Percentiles rank a stretch among this genome's conserved stretches.
Evolutionary conservation across 1,140 invertebrate species (phyloP).

Genomic region (Apis laboriosa): DNA sequence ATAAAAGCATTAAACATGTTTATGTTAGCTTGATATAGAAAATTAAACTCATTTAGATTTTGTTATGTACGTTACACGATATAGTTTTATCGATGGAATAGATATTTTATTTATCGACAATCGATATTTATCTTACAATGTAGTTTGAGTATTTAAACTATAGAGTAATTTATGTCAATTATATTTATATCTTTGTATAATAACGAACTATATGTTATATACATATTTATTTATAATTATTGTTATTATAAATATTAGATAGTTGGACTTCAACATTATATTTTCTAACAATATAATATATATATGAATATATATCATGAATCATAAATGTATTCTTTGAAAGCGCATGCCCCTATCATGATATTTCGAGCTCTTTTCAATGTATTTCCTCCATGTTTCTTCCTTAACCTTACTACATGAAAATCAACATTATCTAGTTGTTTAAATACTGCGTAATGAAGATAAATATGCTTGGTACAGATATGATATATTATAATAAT

Average conservation of each 20-base stretch:
- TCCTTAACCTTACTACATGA: constrained; percentile 3
- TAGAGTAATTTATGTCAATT: not conserved
- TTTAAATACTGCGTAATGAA: not conserved
- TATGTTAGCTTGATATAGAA: not conserved
- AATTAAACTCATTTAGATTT: not conserved
- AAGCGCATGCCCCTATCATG: constrained; percentile 7
- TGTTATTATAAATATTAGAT: not conserved
- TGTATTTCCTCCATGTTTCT: not conserved
- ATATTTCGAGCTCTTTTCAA: constrained; percentile 23
- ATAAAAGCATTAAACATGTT: too few species aligned
- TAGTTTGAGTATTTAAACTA: not conserved
- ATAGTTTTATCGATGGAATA: constrained; percentile 17
- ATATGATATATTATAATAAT: not conserved
- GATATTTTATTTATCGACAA: constrained; percentile 27
- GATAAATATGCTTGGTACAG: too few species aligned
- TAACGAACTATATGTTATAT: too few species aligned
- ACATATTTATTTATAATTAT: not conserved
- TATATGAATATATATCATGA: not conserved
- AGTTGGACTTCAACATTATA: not conserved
- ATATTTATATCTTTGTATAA: not conserved
- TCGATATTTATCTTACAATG: constrained; percentile 5
- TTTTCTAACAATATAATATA: not conserved
- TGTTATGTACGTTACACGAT: not conserved
- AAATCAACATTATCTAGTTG: not conserved
- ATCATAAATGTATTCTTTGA: constrained; percentile 23